phyloP scores from a whole-genome alignment of 2,113 vertebrate species.

The Chloroceryle aenea region DNA sequence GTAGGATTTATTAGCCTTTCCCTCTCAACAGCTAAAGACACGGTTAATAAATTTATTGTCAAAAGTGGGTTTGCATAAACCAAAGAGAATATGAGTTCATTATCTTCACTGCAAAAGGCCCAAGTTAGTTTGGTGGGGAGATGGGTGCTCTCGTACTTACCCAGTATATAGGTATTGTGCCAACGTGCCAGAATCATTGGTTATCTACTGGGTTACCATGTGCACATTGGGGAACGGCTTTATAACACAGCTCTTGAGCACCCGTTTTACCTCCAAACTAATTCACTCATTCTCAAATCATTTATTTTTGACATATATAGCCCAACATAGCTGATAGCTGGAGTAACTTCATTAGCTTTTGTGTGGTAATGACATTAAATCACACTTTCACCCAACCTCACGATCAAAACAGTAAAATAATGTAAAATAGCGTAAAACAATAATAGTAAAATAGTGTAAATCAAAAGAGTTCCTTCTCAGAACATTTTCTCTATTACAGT shows the following conservation, averaged over 20 bases:
- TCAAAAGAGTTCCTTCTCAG: background rate
- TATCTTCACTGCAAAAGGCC: background rate
- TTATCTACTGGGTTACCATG: background rate
- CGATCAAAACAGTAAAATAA: no score
- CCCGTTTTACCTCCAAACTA: background rate
- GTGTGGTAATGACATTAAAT: background rate
- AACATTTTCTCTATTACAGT: background rate
- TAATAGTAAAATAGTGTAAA: no score
- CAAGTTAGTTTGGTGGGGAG: background rate
- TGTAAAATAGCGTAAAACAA: no score
- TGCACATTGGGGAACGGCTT: background rate
- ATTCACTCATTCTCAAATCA: background rate
- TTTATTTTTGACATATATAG: background rate
- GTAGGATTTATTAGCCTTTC: constrained; percentile 9
- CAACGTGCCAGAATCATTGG: background rate
- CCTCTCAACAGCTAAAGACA: background rate
- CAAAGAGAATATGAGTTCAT: background rate
- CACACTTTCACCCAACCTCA: background rate
- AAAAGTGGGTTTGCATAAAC: background rate
- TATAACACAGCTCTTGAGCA: background rate
- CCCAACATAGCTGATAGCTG: background rate
- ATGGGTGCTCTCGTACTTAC: background rate
- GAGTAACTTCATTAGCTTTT: background rate
- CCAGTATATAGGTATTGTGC: rapidly evolving
- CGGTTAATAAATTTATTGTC: background rate